Base-by-base conservation (phyloP, 2,113 vertebrate genomes). In the Hiodon alosoides region DNA sequence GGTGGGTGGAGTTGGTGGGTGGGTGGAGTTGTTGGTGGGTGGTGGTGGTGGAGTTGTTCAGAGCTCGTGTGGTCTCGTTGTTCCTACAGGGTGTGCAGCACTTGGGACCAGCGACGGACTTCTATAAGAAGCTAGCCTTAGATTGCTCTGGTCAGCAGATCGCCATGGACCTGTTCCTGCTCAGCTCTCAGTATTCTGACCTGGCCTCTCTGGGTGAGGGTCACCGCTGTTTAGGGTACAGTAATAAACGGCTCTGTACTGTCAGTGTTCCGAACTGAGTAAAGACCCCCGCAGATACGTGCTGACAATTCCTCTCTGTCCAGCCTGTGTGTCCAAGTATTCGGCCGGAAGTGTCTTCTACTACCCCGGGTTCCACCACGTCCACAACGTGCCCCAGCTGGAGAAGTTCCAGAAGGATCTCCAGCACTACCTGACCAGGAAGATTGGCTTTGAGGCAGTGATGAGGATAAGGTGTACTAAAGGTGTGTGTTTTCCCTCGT, bases 381-480 rank as follows among this genome's bases (percentile, higher is more conserved):
- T 84, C 78, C 95, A 98, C 85, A 98, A 95, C 82, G 87, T 91
- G 53, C 82, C 93, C 61, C 95, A 94, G 86, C 88, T 89, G n/a
- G 94, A 95, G 72, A 97, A 96, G 86, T 85, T 99, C 79, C 94
- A 96, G 76, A 94, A 91, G 80, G 97, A 99, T 79, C 90, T 99
- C 1, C 94, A 96, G 81, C 93, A 95, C 55, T 98, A 98, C 83
- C 91, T 99, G 79, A 96, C 90, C 69, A 92, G 97, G 70, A 98
- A 98, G 91, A 95, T 99, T 67, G 97, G 97, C 72, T 98, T 99
- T 68, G 97, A 99, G 90, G 97, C 97, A 0, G 97, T 99, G 68
- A 98, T 99, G 97, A 94, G 97, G 83, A 99, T 99, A 89, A 91
- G 97, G 46, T 99, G 97, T 85, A 99, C 96, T 13, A 98, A 98